Evolutionary conservation across 2,888 invertebrate genomes (phyloP), one percentile per base, ranked within the genome.

Genomic region (Tuberolachnus salignus): DNA sequence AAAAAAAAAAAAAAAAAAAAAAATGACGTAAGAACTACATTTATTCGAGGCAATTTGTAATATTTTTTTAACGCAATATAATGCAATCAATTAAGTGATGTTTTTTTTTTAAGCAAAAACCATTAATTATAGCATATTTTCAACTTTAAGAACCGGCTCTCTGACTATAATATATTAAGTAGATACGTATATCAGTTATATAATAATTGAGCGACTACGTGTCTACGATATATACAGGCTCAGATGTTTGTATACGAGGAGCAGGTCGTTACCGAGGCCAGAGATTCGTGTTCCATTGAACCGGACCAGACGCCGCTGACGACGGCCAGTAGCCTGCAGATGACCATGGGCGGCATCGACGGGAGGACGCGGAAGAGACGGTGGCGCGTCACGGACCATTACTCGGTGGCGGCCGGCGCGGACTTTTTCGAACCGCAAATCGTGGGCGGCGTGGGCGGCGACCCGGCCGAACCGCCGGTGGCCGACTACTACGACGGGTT

Each of bases 401-500:
- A 53, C 42, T 14, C 61, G 19, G 19, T 8, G 46, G 10, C 51
- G 16, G n/a, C 9, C 46, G 23, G 46, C 1, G 44, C 23, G 13
- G 55, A 75, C 44, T 66, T 46, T 13, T 75, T 26, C 55, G 74
- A 75, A 11, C 46, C 74, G 13, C 74, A 75, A 14, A 57, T 75
- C n/a, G 11, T 75, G 46, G 57, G 75, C 6, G 75, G 75, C 46
- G 75, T 57, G 46, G 75, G 75, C 19, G 75, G 75, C 21, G 75
- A 57, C 59, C 57, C 57, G 34, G 21, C 57, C 16, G 75, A 67
- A 6, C 75, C 49, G 21, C 75, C 75, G 57, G 66, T 64, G 42
- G 57, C 55, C 55, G 75, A 75, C 49, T 75, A 67, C 26, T 75
- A 75, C 19, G 64, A 75, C 21, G 74, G 64, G 14, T 75, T 75